phyloP scores from a whole-genome alignment of 2,113 vertebrate species.

The Penelope pileata region DNA sequence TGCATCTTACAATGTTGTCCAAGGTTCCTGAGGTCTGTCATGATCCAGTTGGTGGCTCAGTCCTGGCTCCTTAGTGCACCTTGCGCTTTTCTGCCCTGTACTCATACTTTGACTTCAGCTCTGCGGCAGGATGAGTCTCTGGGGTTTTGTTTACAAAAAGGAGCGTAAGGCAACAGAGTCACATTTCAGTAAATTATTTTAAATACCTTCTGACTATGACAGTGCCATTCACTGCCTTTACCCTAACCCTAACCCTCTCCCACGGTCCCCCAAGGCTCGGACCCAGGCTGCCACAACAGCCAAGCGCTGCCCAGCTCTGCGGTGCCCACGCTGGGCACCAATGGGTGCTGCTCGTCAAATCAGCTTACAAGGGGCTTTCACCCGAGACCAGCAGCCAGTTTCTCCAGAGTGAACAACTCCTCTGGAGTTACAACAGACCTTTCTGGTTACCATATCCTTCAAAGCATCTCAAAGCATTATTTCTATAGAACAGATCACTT shows the following conservation, averaged over 20 bases:
- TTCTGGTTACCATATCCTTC: background rate
- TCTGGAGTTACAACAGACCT: background rate
- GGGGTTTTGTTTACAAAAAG: background rate
- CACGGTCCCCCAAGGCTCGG: background rate
- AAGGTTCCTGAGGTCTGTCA: background rate
- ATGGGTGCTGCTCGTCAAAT: background rate
- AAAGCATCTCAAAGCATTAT: background rate
- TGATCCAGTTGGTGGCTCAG: background rate
- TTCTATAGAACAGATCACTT: slow-evolving; percentile 22
- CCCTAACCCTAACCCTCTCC: background rate
- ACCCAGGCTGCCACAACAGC: background rate
- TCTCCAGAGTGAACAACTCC: background rate
- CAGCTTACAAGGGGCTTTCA: background rate
- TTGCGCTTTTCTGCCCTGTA: background rate
- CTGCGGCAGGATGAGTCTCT: background rate
- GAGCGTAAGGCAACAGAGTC: background rate
- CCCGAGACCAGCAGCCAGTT: background rate
- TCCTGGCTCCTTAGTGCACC: background rate
- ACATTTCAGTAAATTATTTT: background rate
- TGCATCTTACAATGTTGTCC: background rate
- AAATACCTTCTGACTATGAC: background rate
- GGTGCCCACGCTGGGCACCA: background rate
- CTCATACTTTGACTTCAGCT: background rate
- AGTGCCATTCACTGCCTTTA: background rate
- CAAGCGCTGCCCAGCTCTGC: background rate